Evolutionary conservation across 2,113 vertebrate genomes (phyloP).

Genomic region (Syngnathus typhle): DNA sequence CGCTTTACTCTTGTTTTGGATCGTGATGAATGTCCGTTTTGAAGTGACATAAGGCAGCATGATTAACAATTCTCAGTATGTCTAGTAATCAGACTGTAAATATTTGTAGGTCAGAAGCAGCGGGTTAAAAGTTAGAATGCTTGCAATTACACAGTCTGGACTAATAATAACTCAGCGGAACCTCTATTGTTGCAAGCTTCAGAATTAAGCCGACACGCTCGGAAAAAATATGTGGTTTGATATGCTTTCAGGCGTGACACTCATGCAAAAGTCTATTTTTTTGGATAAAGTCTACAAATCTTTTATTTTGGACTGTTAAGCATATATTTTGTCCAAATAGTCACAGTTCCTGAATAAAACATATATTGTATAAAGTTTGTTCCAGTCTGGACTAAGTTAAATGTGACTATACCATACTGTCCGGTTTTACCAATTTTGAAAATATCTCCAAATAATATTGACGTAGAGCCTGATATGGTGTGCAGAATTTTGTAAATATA

Average conservation of each 20-base stretch:
- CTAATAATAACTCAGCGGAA: neutral
- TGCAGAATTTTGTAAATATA: neutral
- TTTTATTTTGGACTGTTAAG: neutral
- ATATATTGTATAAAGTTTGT: no score
- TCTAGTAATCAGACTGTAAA: neutral
- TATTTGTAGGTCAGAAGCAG: neutral
- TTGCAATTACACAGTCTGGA: neutral
- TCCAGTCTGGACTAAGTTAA: no score
- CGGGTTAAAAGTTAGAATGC: neutral
- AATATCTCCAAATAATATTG: neutral
- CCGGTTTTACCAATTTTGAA: neutral
- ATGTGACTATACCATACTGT: neutral
- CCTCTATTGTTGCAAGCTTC: no score
- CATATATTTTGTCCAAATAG: no score
- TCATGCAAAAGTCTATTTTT: neutral
- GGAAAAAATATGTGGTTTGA: neutral
- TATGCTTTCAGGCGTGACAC: neutral
- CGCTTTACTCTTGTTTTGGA: constrained; percentile 38
- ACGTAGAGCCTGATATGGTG: neutral
- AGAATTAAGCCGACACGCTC: neutral
- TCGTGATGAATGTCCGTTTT: constrained; percentile 31
- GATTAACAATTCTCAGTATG: neutral
- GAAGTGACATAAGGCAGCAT: constrained; percentile 12
- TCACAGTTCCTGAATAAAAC: no score
- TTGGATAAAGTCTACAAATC: neutral